A percentile compares a stretch with the other conserved stretches of the same genome.
phyloP scores from a whole-genome alignment of 2,888 invertebrate species.

The Drosophila dives region DNA sequence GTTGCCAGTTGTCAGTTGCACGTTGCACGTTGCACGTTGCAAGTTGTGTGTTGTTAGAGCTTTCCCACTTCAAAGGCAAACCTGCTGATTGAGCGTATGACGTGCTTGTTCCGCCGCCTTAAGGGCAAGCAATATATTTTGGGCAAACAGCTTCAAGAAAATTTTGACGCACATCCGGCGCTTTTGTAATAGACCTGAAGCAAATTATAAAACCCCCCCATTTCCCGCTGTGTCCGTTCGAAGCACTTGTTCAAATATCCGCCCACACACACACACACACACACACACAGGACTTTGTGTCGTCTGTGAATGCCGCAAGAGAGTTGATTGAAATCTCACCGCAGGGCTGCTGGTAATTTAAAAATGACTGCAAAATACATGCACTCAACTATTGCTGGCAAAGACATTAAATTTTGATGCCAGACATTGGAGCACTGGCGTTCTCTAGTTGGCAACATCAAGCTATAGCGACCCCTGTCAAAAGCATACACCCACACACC shows the following conservation, averaged over 20 bases:
- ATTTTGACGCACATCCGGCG: conserved; percentile 13
- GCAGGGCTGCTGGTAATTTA: conserved; percentile 42
- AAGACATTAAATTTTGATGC: conserved; percentile 72
- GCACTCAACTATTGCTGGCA: conserved; percentile 66
- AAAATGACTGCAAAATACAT: conserved; percentile 57
- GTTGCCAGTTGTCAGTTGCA: background rate
- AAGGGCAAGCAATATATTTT: conserved; percentile 15
- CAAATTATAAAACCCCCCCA: conserved; percentile 2
- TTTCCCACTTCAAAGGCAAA: conserved; percentile 20
- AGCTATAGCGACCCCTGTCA: conserved; percentile 44
- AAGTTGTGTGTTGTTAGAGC: background rate
- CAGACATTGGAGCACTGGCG: conserved; percentile 38
- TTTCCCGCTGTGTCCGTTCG: conserved; percentile 21
- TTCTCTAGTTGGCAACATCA: conserved; percentile 38
- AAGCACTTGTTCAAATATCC: conserved; percentile 25
- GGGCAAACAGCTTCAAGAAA: conserved; percentile 8
- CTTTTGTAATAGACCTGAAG: background rate
- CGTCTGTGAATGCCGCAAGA: conserved; percentile 10
- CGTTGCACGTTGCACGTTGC: background rate
- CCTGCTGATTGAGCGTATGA: conserved; percentile 31
- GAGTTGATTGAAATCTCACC: conserved; percentile 24
- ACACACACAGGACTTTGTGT: background rate
- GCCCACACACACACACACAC: background rate
- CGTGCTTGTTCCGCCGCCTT: conserved; percentile 24
- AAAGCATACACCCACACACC: conserved; percentile 14